Percentiles rank a stretch among this genome's conserved stretches.
phyloP scores from a whole-genome alignment of 35 echinoderm and acorn worm genomes.

The Strongylocentrotus purpuratus region DNA sequence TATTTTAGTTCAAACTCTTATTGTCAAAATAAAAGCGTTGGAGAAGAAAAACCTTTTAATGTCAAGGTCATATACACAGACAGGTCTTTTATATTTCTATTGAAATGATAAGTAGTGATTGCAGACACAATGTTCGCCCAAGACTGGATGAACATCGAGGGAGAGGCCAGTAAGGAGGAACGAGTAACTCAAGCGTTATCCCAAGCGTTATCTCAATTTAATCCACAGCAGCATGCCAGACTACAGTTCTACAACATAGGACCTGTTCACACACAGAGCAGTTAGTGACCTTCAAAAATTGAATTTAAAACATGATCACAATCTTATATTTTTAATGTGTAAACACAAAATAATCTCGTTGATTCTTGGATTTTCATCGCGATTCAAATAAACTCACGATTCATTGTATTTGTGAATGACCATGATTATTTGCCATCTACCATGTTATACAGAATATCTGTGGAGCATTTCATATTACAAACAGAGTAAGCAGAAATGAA shows the following conservation, averaged over 20 bases:
- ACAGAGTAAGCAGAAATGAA: neutral
- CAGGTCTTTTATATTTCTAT: neutral
- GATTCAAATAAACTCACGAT: neutral
- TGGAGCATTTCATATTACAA: neutral
- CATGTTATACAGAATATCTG: neutral
- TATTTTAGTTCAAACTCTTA: too few relatives aligned
- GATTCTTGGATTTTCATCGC: neutral
- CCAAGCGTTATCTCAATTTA: neutral
- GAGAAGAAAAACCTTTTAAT: too few relatives aligned
- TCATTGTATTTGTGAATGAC: neutral
- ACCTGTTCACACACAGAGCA: neutral
- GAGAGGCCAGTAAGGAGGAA: neutral
- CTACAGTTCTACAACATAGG: neutral
- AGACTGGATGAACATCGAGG: neutral
- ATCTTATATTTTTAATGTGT: neutral
- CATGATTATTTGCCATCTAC: neutral
- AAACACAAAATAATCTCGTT: too few relatives aligned
- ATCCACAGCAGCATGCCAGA: neutral
- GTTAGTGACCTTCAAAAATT: neutral
- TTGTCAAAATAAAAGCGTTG: too few relatives aligned
- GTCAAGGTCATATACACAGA: neutral
- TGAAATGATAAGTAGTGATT: neutral
- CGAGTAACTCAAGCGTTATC: neutral
- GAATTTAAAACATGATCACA: neutral
- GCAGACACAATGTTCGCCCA: neutral